Conservation (phyloP, 2,797 vertebrate genomes). For the Serranus cabrilla region DNA sequence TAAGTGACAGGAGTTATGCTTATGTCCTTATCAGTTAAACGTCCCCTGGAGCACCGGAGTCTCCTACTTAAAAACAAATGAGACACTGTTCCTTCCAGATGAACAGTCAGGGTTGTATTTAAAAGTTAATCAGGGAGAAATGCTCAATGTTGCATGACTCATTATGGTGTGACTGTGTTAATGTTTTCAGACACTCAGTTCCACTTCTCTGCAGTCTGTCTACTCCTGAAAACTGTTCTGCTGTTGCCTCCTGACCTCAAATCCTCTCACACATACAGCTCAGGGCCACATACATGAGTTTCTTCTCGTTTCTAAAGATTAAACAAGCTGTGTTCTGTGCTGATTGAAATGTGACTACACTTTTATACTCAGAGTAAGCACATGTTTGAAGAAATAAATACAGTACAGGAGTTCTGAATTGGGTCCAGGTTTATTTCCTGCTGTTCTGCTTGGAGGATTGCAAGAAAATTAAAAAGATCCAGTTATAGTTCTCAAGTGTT, state of each 20-base stretch:
- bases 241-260: neutral
- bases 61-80: neutral
- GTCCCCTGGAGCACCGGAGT: neutral
- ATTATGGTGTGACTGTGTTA: slow-evolving; percentile 23
- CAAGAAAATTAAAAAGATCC: too few relatives aligned
- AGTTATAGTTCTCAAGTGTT: too few relatives aligned
- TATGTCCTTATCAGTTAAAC: slow-evolving; percentile 23
- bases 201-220: slow-evolving; percentile 14
- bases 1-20: neutral
- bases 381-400: too few relatives aligned
- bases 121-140: slow-evolving; percentile 32
- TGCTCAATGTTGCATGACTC: slow-evolving; percentile 34
- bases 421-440: too few relatives aligned
- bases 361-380: too few relatives aligned
- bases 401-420: too few relatives aligned
- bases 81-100: slow-evolving; percentile 12
- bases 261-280: neutral
- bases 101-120: slow-evolving; percentile 27
- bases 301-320: too few relatives aligned
- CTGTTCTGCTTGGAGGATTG: too few relatives aligned
- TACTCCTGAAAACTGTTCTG: neutral
- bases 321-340: too few relatives aligned
- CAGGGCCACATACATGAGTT: too few relatives aligned
- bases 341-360: too few relatives aligned
- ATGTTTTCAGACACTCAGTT: slow-evolving; percentile 27